phyloP scores from a whole-genome alignment of 2,888 invertebrate species.

The Stenurella melanura region DNA sequence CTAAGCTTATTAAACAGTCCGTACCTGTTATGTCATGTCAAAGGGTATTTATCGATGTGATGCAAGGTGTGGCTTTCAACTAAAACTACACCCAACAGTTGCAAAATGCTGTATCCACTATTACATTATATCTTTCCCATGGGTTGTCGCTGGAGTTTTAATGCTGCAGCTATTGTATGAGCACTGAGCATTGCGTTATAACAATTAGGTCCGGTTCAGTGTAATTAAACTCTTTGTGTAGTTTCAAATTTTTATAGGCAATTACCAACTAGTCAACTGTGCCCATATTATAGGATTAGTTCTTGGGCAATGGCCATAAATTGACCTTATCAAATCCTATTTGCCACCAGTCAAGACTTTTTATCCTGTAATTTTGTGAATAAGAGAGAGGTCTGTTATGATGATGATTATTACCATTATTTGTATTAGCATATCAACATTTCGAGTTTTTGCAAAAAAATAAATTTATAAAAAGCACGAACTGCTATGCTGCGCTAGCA shows the following conservation, averaged over 20 bases:
- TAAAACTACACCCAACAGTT: conserved; percentile 65
- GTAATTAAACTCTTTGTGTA: conserved; percentile 38
- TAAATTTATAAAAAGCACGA: no score
- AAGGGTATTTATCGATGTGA: conserved; percentile 68
- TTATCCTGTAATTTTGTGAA: no score
- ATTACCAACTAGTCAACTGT: conserved; percentile 22
- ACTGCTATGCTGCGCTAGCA: no score
- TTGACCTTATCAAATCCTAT: conserved; percentile 8
- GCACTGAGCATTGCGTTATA: conserved; percentile 49
- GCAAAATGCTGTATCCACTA: conserved; percentile 62
- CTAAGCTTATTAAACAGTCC: conserved; percentile 22
- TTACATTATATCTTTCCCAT: conserved; percentile 57
- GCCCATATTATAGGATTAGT: conserved; percentile 5
- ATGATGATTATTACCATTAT: no score
- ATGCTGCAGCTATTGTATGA: conserved; percentile 45
- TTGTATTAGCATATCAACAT: no score
- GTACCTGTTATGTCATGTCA: conserved; percentile 63
- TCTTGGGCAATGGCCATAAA: conserved; percentile 11
- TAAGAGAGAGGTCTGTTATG: no score
- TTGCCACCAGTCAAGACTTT: not conserved
- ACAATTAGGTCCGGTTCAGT: conserved; percentile 48
- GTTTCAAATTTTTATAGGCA: conserved; percentile 29
- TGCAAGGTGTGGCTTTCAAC: conserved; percentile 66
- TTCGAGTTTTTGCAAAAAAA: no score
- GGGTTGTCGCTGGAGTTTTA: conserved; percentile 53